Percentiles rank a stretch among this genome's conserved stretches.
These are phyloP conservation scores for Stenurella melanura DNA, from an alignment of 2,888 invertebrate species.

Conservation along the genomic window DNA sequence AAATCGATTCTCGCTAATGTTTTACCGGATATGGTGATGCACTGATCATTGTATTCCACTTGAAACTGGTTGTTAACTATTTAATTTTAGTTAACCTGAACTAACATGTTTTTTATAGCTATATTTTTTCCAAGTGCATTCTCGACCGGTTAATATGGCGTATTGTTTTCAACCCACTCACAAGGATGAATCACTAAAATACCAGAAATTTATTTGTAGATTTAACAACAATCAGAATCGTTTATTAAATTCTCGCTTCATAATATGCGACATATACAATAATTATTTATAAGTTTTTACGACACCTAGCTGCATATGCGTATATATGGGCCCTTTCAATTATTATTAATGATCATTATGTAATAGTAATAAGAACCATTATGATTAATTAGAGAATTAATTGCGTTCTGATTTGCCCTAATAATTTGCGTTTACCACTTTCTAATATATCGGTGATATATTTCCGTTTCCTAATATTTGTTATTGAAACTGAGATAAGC, in stretches of 20 bases:
- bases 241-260: not conserved
- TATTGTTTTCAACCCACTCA: slow-evolving; percentile 28
- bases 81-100: slow-evolving; percentile 19
- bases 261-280: no score
- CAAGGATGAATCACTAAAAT: slow-evolving; percentile 32
- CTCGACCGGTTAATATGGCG: slow-evolving; percentile 30
- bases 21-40: not conserved
- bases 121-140: slow-evolving; percentile 30
- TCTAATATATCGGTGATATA: slow-evolving; percentile 2
- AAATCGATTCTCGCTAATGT: slow-evolving; percentile 10
- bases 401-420: not conserved
- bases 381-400: not conserved
- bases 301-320: no score
- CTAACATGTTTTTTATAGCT: slow-evolving; percentile 19
- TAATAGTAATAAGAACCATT: no score
- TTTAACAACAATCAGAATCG: not conserved
- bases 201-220: slow-evolving; percentile 20
- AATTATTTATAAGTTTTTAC: no score
- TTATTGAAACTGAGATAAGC: not conserved
- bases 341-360: slow-evolving; percentile 1
- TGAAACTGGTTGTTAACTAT: slow-evolving; percentile 25
- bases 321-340: not conserved
- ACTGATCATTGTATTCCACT: not conserved
- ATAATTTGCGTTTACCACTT: not conserved
- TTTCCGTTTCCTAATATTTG: not conserved